Conservation (phyloP, 2,113 vertebrate species). For the Pteruthius melanotis region DNA sequence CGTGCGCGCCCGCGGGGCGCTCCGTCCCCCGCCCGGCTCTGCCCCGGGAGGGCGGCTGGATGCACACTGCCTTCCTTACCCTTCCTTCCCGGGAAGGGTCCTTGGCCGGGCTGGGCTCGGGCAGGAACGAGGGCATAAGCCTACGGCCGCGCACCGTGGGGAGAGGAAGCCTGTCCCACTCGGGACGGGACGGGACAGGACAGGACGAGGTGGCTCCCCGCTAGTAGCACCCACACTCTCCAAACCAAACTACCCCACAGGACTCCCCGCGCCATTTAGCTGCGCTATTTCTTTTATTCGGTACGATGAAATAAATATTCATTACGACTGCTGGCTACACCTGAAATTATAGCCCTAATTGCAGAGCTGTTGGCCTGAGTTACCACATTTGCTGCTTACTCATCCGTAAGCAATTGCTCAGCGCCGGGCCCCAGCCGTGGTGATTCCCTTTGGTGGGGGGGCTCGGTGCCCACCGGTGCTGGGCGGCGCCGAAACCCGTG, state of each 20-base stretch:
- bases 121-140: not conserved
- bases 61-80: not conserved
- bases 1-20: too few species aligned
- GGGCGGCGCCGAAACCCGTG: not conserved
- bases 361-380: slow-evolving; percentile 1
- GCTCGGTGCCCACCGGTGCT: not conserved
- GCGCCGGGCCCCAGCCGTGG: not conserved
- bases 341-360: slow-evolving; percentile 47
- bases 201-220: not conserved
- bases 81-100: not conserved
- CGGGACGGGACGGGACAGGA: not conserved
- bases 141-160: not conserved
- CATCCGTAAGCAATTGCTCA: not conserved
- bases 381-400: slow-evolving; percentile 16
- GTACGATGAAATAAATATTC: slow-evolving; percentile 42
- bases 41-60: not conserved
- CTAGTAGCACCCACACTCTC: accelerated
- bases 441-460: not conserved
- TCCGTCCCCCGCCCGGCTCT: not conserved
- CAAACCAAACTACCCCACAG: not conserved
- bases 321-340: not conserved
- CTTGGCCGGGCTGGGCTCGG: not conserved
- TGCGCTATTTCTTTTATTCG: not conserved
- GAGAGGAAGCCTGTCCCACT: not conserved
- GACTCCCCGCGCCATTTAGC: accelerated